phyloP scores from a whole-genome alignment of 2,113 vertebrate genomes.

The Sebastes schlegelii region DNA sequence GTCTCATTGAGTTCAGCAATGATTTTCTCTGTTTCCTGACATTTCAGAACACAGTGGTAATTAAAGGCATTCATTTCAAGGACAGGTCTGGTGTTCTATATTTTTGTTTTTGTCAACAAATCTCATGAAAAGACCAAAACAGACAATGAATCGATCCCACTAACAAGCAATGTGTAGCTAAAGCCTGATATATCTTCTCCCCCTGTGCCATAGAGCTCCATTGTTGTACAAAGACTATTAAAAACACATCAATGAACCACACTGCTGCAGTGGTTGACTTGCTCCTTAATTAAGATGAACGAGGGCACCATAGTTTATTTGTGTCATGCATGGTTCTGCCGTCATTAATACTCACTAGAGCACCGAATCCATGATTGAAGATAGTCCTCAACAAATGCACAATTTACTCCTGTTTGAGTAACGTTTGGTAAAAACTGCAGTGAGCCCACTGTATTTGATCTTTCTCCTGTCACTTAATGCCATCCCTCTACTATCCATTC shows the following conservation, averaged over 20 bases:
- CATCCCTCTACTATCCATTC: background rate
- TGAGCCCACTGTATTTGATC: background rate
- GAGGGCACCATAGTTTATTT: background rate
- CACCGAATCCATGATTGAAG: background rate
- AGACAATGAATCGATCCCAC: background rate
- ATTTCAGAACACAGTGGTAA: conserved; percentile 22
- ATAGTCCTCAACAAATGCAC: conserved; percentile 1
- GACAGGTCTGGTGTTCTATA: background rate
- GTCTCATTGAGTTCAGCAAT: conserved; percentile 98
- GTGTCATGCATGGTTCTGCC: background rate
- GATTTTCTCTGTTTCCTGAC: conserved; percentile 97
- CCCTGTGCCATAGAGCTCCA: background rate
- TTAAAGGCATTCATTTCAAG: background rate
- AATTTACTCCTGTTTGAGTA: background rate
- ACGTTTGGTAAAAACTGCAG: background rate
- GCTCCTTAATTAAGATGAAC: background rate
- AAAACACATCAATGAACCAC: background rate
- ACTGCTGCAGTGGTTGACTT: background rate
- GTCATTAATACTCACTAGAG: background rate
- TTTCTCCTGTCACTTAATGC: background rate
- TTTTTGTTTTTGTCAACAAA: background rate
- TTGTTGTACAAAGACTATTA: background rate
- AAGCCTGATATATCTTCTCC: background rate
- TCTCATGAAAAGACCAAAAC: background rate
- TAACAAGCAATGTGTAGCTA: background rate